These are phyloP conservation scores for Caenorhabditis japonica DNA, from an alignment of 2,888 invertebrate genomes.

Conservation along the genomic window DNA sequence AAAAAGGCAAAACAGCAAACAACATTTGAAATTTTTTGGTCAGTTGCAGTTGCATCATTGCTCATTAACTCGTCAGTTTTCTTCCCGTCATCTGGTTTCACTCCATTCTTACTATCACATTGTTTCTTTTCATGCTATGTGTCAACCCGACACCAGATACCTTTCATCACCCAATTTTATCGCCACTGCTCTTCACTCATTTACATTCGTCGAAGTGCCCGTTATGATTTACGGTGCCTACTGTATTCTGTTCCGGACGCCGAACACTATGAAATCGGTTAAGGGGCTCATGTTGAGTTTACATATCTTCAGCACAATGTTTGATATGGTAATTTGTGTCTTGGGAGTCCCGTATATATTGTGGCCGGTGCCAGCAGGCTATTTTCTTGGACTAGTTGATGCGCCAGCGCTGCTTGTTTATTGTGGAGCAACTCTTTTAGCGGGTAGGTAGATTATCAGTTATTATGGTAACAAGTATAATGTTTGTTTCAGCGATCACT, in stretches of 20 bases:
- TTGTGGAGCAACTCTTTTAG: conserved; percentile 6
- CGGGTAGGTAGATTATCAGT: not conserved
- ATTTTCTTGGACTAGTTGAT: conserved; percentile 1
- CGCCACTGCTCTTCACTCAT: not conserved
- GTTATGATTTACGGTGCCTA: conserved; percentile 13
- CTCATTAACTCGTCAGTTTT: no score
- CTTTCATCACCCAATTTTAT: not conserved
- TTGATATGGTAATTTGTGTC: conserved; percentile 9
- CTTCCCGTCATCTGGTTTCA: no score
- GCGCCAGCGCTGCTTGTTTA: conserved; percentile 1
- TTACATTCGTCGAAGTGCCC: conserved; percentile 10
- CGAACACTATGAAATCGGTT: conserved; percentile 6
- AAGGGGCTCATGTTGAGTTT: conserved; percentile 20
- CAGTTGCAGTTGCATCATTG: no score
- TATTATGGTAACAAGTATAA: no score
- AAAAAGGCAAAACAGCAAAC: no score
- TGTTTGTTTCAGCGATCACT: not conserved
- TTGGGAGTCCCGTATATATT: conserved; percentile 17
- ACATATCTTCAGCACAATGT: conserved; percentile 14
- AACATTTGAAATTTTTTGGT: no score
- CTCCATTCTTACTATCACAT: no score
- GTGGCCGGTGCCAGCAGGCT: conserved; percentile 3
- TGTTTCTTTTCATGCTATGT: no score
- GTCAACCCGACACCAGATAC: not conserved
- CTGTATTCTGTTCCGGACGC: conserved; percentile 9